phyloP scores from a whole-genome alignment of 1,140 invertebrate species.

The Zaprionus lachaisei region DNA sequence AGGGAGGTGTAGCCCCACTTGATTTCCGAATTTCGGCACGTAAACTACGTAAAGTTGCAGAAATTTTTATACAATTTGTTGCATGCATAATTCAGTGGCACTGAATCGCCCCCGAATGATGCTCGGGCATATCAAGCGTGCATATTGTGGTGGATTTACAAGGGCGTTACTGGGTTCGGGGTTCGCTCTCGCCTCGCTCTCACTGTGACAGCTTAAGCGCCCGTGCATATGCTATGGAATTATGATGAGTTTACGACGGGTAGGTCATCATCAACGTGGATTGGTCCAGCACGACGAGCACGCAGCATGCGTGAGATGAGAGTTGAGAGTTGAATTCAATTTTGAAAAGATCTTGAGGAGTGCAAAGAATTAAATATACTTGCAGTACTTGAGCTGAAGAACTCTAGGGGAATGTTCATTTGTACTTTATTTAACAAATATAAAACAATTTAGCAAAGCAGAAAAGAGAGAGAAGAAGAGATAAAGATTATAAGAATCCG shows the following conservation, averaged over 20 bases:
- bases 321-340: slow-evolving; percentile 16
- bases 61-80: slow-evolving; percentile 84
- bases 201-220: slow-evolving; percentile 47
- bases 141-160: slow-evolving; percentile 69
- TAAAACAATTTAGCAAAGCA: too few species aligned
- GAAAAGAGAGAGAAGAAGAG: too few species aligned
- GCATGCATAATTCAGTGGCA: slow-evolving; percentile 82
- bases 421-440: too few species aligned
- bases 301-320: neutral
- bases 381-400: too few species aligned
- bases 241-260: slow-evolving; percentile 68
- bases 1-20: slow-evolving; percentile 24
- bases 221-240: slow-evolving; percentile 58
- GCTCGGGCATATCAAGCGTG: slow-evolving; percentile 37
- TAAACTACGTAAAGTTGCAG: slow-evolving; percentile 80
- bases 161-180: slow-evolving; percentile 1
- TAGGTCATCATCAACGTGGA: neutral
- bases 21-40: slow-evolving; percentile 80
- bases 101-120: slow-evolving; percentile 34
- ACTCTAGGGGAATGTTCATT: too few species aligned
- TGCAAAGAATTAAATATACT: neutral
- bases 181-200: neutral
- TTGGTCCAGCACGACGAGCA: neutral
- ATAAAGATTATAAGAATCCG: too few species aligned
- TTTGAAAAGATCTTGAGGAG: neutral